Conservation (phyloP, 1,140 invertebrate genomes). For the Pogonomyrmex barbatus region DNA sequence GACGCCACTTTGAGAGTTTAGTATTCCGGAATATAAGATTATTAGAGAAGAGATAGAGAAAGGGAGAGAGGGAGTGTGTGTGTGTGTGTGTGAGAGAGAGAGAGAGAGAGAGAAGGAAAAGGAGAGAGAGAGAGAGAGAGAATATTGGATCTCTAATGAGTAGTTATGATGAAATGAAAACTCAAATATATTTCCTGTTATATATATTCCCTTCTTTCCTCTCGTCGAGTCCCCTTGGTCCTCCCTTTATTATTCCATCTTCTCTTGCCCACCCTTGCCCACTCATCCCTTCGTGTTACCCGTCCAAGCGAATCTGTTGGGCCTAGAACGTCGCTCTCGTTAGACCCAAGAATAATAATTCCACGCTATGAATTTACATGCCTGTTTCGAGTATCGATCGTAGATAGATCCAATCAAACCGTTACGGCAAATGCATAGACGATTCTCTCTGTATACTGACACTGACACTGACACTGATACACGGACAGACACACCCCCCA, state of each 20-base stretch:
- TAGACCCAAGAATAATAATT: conserved; percentile 65
- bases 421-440: conserved; percentile 80
- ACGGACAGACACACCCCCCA: not conserved
- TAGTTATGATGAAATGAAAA: conserved; percentile 83
- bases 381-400: conserved; percentile 72
- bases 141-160: conserved; percentile 81
- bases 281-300: conserved; percentile 62
- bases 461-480: conserved; percentile 55
- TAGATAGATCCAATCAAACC: conserved; percentile 77
- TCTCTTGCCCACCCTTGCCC: conserved; percentile 12
- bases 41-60: conserved; percentile 31
- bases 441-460: conserved; percentile 82
- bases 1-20: conserved; percentile 84
- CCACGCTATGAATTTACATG: conserved; percentile 57
- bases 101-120: conserved; percentile 19
- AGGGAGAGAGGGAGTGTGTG: conserved; percentile 26
- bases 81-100: conserved; percentile 35
- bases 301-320: conserved; percentile 71
- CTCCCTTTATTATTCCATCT: conserved; percentile 64
- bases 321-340: conserved; percentile 69
- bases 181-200: conserved; percentile 83
- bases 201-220: conserved; percentile 67
- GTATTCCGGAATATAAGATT: conserved; percentile 78
- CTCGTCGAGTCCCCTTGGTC: not conserved
- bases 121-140: conserved; percentile 61